Base-by-base conservation (phyloP, 2,888 invertebrate species). In the Stenolophus ochropezus region DNA sequence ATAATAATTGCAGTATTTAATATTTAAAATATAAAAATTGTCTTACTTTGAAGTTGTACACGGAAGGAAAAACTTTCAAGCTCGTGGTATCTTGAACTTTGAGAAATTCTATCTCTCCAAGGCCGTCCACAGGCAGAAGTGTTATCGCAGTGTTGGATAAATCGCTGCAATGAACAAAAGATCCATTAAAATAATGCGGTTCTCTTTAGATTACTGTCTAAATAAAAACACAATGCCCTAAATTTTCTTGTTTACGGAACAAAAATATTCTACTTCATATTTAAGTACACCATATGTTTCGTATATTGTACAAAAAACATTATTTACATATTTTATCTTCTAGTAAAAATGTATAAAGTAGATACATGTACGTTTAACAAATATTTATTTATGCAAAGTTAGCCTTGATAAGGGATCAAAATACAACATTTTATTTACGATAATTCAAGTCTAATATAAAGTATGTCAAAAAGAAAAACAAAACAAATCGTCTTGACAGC, bases 61-160 rank as follows among this genome's bases (percentile, higher is more conserved):
- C 91, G 0, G 92, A 92, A 8, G 93, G 93, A 84, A 93, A 92
- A 56, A 90, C 90, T 86, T 91, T 91, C 75, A 93, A 87, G 0
- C 91, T 89, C 81, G 90, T 90, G 0, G 92, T 92, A 83, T 91
- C 89, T 84, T 91, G 89, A 61, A 93, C 86, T 82, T 89, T 89
- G 6, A 93, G 88, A 20, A 90, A 88, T 83, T 91, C 91, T 77
- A 93, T 87, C 78, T 90, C 89, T 18, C 90, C 87, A 18, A 93
- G 88, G 1, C 93, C 93, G 23, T 88, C 89, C 0, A 91, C 91
- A 11, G 93, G 93, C 25, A 93, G 88, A 11, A 86, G 86, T 0
- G 90, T 90, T 82, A 93, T 92, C 14, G 90, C 88, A 0, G 93
- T 93, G 78, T 89, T 89, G 0, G 93, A 93, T 69, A 93, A 87